Evolutionary conservation across 1,140 invertebrate genomes (phyloP).

Genomic region (Caerostris extrusa): DNA sequence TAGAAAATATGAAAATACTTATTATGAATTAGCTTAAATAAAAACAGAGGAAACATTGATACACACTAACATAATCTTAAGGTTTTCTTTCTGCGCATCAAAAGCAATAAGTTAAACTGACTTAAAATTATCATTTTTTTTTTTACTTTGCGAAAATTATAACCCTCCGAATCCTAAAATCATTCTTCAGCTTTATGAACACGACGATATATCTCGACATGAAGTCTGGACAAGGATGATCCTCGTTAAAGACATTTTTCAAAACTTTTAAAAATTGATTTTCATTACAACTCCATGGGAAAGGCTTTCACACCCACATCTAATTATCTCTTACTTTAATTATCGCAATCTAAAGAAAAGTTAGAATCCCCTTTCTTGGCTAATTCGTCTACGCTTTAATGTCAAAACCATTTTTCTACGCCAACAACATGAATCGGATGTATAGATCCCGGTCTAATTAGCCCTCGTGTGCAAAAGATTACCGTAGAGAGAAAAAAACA

Average conservation of each 20-base stretch:
- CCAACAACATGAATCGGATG: too few relatives aligned
- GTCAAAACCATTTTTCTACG: slow-evolving; percentile 66
- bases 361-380: slow-evolving; percentile 60
- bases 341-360: slow-evolving; percentile 75
- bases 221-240: slow-evolving; percentile 27
- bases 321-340: slow-evolving; percentile 72
- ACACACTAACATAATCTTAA: too few relatives aligned
- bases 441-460: too few relatives aligned
- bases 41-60: too few relatives aligned
- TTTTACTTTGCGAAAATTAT: background rate
- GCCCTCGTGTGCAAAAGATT: too few relatives aligned
- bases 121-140: background rate
- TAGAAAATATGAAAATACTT: too few relatives aligned
- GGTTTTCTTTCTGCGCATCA: background rate
- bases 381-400: slow-evolving; percentile 22
- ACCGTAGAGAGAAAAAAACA: too few relatives aligned
- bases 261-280: slow-evolving; percentile 31
- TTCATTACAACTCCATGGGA: background rate
- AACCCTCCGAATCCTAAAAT: slow-evolving; percentile 20
- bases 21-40: too few relatives aligned
- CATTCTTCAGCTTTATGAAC: slow-evolving; percentile 41
- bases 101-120: background rate
- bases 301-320: slow-evolving; percentile 8
- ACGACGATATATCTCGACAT: slow-evolving; percentile 41
- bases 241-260: slow-evolving; percentile 51